phyloP scores from a whole-genome alignment of 2,888 invertebrate species.

The Drosophila austrosaltans region DNA sequence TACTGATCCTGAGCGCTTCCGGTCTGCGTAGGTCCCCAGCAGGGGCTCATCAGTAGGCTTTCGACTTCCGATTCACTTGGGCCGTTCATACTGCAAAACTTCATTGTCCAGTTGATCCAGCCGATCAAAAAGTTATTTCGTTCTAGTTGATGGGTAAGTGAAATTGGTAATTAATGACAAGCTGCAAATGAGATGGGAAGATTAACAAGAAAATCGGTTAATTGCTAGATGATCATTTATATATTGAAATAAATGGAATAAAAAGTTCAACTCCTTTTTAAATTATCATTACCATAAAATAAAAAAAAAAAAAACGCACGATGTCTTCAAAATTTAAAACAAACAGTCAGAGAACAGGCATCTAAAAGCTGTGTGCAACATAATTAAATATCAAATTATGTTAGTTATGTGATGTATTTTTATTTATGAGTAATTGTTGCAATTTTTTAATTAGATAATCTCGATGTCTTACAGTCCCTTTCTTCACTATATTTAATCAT shows the following conservation, averaged over 20 bases:
- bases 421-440: no score
- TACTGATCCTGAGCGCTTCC: slow-evolving; percentile 84
- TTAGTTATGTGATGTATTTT: neutral
- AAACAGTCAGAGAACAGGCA: neutral
- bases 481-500: no score
- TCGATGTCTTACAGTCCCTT: no score
- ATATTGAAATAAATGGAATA: no score
- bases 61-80: slow-evolving; percentile 86
- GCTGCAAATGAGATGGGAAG: neutral
- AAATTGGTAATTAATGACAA: slow-evolving; percentile 2
- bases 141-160: slow-evolving; percentile 16
- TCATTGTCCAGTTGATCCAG: slow-evolving; percentile 84
- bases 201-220: neutral
- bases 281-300: no score
- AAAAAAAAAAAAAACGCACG: no score
- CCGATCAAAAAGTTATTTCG: slow-evolving; percentile 50
- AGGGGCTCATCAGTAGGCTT: slow-evolving; percentile 89
- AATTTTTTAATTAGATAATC: no score
- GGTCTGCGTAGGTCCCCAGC: slow-evolving; percentile 87
- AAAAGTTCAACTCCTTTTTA: no score
- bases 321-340: no score
- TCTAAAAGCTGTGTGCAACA: neutral
- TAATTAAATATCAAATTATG: neutral
- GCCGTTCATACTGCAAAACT: slow-evolving; percentile 85
- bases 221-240: no score